Evolutionary conservation across 92 coral and sea anemone species (phyloP).

Genomic region (Bergia sp.): DNA sequence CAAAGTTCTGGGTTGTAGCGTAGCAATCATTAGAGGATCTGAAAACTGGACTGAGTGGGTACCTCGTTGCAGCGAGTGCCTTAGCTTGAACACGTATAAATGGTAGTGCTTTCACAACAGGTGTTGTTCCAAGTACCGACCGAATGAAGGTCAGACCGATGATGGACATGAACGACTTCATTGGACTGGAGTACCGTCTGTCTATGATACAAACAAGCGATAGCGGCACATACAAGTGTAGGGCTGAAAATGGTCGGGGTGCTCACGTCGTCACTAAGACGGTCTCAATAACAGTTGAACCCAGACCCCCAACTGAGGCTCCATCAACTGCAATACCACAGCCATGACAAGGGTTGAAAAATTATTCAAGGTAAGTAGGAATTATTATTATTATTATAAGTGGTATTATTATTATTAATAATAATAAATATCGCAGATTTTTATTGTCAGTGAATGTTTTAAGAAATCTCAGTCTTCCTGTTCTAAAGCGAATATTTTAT

Average conservation of each 20-base stretch:
- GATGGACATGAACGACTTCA: not conserved
- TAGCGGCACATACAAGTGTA: slow-evolving; percentile 39
- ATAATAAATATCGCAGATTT: too few relatives aligned
- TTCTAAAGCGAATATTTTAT: too few relatives aligned
- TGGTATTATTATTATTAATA: too few relatives aligned
- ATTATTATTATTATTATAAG: too few relatives aligned
- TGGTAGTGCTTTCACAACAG: not conserved
- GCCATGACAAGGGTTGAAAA: not conserved
- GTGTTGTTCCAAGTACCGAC: slow-evolving; percentile 29
- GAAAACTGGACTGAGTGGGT: too few relatives aligned
- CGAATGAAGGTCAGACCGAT: not conserved
- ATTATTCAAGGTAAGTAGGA: not conserved
- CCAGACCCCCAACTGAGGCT: slow-evolving; percentile 30
- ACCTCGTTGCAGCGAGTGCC: too few relatives aligned
- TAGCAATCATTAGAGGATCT: too few relatives aligned
- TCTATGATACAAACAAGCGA: slow-evolving; percentile 17
- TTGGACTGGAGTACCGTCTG: slow-evolving; percentile 28
- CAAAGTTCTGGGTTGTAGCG: too few relatives aligned
- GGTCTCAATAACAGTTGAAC: not conserved
- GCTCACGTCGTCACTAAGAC: slow-evolving; percentile 12
- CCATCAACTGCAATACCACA: slow-evolving; percentile 5
- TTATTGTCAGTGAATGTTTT: too few relatives aligned
- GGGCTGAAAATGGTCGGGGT: slow-evolving; percentile 9
- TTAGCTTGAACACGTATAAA: not conserved
- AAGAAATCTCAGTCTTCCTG: too few relatives aligned